Conservation (phyloP, 2,888 invertebrate genomes). For the Meteorus colon region DNA sequence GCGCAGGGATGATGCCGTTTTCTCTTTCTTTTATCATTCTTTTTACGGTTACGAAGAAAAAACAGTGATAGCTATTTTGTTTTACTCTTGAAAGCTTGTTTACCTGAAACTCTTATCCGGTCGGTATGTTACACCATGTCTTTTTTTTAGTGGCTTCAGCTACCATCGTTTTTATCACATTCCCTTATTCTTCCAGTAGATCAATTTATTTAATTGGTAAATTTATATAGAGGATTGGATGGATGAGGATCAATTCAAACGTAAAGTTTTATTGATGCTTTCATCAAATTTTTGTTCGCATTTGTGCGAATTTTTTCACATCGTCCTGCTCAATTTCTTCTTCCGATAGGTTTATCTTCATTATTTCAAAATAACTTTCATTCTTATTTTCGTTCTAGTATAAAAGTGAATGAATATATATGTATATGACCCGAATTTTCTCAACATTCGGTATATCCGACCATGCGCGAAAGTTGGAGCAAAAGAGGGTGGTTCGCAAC, state of each 20-base stretch:
- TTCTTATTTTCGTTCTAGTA: too few species aligned
- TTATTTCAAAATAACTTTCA: too few species aligned
- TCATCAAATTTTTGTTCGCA: too few species aligned
- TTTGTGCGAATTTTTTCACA: too few species aligned
- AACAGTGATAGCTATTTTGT: constrained; percentile 1
- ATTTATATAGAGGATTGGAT: too few species aligned
- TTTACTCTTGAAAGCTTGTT: background rate
- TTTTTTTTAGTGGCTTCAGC: background rate
- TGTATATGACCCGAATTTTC: constrained; percentile 5
- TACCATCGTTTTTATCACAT: background rate
- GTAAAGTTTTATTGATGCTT: too few species aligned
- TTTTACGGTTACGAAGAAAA: constrained; percentile 4
- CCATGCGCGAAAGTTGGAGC: constrained; percentile 65
- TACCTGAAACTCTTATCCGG: background rate
- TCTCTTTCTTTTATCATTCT: constrained; percentile 39
- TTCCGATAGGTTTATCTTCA: too few species aligned
- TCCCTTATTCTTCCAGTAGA: too few species aligned
- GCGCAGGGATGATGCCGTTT: constrained; percentile 41
- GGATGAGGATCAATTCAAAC: too few species aligned
- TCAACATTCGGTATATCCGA: constrained; percentile 46
- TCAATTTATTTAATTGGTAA: too few species aligned
- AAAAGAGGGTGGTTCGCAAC: constrained; percentile 46
- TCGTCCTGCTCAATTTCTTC: too few species aligned
- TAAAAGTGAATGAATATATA: background rate
- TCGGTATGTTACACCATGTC: background rate